These are phyloP conservation scores for Nomada flava DNA, from an alignment of 2,888 invertebrate species.

Conservation along the genomic window DNA sequence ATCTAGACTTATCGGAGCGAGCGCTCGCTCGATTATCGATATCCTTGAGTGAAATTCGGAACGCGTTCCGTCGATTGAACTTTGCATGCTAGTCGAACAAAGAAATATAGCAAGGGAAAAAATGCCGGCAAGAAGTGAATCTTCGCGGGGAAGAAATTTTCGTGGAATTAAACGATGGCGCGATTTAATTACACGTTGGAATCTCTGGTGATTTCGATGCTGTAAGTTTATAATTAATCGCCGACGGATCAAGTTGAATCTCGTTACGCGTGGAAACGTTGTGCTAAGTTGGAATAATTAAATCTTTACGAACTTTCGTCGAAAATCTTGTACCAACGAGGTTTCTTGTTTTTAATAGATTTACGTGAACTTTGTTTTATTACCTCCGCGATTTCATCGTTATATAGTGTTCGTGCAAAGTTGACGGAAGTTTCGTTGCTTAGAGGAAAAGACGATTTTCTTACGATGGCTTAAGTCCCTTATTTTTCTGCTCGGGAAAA, in stretches of 20 bases:
- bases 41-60: conserved; percentile 26
- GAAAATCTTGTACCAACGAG: not conserved
- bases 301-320: not conserved
- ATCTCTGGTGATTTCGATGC: conserved; percentile 63
- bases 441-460: not conserved
- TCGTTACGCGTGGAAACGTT: not conserved
- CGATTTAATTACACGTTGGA: conserved; percentile 29
- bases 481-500: not conserved
- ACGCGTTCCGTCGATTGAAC: conserved; percentile 19
- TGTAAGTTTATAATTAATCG: not conserved
- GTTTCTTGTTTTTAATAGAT: not conserved
- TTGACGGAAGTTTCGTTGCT: not conserved
- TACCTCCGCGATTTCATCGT: conserved; percentile 7
- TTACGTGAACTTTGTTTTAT: conserved; percentile 30
- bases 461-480: not conserved
- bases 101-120: not conserved
- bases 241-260: too few species aligned
- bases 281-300: not conserved
- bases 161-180: not conserved
- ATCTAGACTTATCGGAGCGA: conserved; percentile 55
- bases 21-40: conserved; percentile 38
- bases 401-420: not conserved
- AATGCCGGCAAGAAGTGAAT: not conserved
- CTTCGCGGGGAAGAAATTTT: not conserved
- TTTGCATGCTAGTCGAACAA: not conserved